Base-by-base conservation (phyloP, 2,797 vertebrate genomes). In the Cyprinella venusta region DNA sequence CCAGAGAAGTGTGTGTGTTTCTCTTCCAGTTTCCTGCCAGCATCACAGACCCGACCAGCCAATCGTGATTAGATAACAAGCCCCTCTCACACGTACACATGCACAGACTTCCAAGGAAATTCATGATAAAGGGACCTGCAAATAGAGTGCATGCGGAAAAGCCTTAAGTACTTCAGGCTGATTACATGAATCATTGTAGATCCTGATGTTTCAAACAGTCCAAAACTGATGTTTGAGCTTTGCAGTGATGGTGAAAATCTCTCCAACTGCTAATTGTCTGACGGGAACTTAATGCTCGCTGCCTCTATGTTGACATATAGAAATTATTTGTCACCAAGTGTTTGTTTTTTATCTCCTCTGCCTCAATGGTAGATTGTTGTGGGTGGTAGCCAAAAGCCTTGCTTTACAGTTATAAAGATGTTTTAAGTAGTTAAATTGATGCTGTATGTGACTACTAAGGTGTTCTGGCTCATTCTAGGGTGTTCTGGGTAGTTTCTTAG, bases 41-140 rank as follows among this genome's bases (percentile, higher is more conserved):
- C 85, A 71, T 92, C 88, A 88, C 87, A 87, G 87, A 91, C 89
- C 91, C 86, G 88, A 88, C 88, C 93, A 90, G 92, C 91, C 89
- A 91, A 90, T 26, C 68, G 64, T 94, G 95, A 97, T 97, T 96
- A 96, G 94, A 96, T 95, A 95, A 91, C 90, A 92, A 86, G 42
- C 87, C 88, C 59, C 59, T 69, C 50, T 61, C 40, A 82, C 40
- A 84, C 59, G 76, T 36, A 82, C 76, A 67, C 40, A 84, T 65
- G 76, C 45, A 82, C 76, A 67, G 65, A 33, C 69, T 80, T 80
- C 61, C 78, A 82, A 61, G 69, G 26, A 68, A 76, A 68, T 42
- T 61, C 9, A 9, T 61, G 74, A 83, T 77, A 81, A 76, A 76
- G 30, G 50, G 16, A 48, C 50, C 12, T 59, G 36, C n/a, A 68